A percentile compares a stretch with the other conserved stretches of the same genome.
These are phyloP conservation scores for Euzophera pinguis DNA, from an alignment of 2,888 invertebrate genomes.

Conservation along the genomic window DNA sequence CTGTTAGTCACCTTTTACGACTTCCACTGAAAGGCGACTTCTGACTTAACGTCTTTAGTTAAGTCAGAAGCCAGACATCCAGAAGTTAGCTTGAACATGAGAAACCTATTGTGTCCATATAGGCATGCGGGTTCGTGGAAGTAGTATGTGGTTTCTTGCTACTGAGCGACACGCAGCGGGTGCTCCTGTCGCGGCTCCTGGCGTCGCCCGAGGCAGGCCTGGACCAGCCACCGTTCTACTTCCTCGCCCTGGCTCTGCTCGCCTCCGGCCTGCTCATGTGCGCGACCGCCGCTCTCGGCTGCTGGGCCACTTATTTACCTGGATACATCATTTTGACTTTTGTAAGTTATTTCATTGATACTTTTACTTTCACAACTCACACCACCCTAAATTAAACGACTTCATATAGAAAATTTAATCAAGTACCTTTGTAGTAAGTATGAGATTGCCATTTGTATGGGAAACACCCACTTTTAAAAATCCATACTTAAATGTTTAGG, in stretches of 20 bases:
- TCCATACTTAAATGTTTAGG: too few relatives aligned
- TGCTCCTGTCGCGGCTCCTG: constrained; percentile 85
- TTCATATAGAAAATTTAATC: too few relatives aligned
- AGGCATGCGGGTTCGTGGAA: constrained; percentile 86
- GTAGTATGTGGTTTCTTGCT: constrained; percentile 86
- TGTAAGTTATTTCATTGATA: constrained; percentile 78
- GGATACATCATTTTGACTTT: constrained; percentile 86
- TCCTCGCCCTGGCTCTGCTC: constrained; percentile 85
- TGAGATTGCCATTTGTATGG: too few relatives aligned
- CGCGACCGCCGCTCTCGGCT: constrained; percentile 85
- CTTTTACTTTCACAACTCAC: too few relatives aligned
- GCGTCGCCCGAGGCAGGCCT: constrained; percentile 81
- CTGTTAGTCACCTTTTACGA: too few relatives aligned
- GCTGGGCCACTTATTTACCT: constrained; percentile 89
- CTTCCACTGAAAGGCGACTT: too few relatives aligned
- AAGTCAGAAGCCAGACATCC: too few relatives aligned
- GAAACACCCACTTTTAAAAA: too few relatives aligned
- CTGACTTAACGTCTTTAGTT: too few relatives aligned
- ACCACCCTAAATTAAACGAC: too few relatives aligned
- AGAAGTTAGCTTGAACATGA: too few relatives aligned
- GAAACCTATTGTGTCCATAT: constrained; percentile 16
- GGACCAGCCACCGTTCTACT: constrained; percentile 87
- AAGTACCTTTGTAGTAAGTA: too few relatives aligned
- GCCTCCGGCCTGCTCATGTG: constrained; percentile 84
- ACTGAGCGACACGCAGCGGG: constrained; percentile 84